Base-by-base conservation (phyloP, 2,797 vertebrate genomes). In the Rhinophrynus dorsalis region DNA sequence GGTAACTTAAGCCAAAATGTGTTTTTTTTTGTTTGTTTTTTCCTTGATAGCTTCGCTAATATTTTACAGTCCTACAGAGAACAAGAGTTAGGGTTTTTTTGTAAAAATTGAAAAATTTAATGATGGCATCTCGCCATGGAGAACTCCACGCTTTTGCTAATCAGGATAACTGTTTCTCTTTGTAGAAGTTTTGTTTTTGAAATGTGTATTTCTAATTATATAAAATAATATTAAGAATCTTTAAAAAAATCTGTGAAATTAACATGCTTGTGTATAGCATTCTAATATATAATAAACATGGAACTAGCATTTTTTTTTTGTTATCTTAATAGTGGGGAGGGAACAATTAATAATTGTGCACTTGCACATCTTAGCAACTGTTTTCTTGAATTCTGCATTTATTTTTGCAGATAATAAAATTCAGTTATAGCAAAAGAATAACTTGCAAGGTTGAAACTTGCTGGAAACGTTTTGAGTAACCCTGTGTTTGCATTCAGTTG, bases 181-280 rank as follows among this genome's bases (percentile, higher is more conserved):
- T 95, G 95, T 96, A 95, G 92, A 96, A 92, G 94, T 96, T 96
- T 91, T 90, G 93, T 94, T 96, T 96, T 95, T 94, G 95, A 96
- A 96, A 90, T 91, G 94, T 98, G 96, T 95, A 98, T 98, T 98
- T 98, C 95, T 98, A 97, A 98, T 95, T 95, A 96, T 98, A 98
- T 96, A 96, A 91, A 93, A 96, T 92, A 92, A 92, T 96, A 99
- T 97, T 98, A 98, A 96, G 95, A 96, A 95, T 95, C 95, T 96
- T 87, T 84, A 92, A 94, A 95, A 96, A 94, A 96, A 97, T 97
- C 95, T 97, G 96, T 98, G 95, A 99, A 98, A 98, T 99, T 96
- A 98, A 97, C 94, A 98, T 97, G 95, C 96, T 98, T 98, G 96
- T 98, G 95, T 97, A 98, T 98, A 98, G 96, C 96, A 97, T 97